A percentile compares a stretch with the other conserved stretches of the same genome.
Evolutionary conservation across 2,797 vertebrate species (phyloP).

Genomic region (Clarias platycephalus): DNA sequence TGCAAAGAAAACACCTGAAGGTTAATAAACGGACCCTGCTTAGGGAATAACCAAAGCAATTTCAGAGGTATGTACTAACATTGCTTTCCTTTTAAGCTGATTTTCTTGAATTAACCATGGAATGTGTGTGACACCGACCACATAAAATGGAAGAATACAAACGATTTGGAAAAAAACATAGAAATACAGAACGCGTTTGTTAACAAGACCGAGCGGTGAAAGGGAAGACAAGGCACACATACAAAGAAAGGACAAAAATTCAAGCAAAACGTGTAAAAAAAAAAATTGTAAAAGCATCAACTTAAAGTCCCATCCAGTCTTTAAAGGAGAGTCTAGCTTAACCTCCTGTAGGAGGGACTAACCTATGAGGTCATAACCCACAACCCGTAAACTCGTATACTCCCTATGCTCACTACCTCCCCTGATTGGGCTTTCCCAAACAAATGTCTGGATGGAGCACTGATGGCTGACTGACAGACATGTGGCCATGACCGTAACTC

Average conservation of each 20-base stretch:
- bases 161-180: conserved; percentile 40
- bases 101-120: conserved; percentile 33
- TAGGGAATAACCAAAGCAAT: conserved; percentile 45
- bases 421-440: conserved; percentile 57
- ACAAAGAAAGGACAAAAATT: conserved; percentile 46
- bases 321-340: conserved; percentile 20
- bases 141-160: conserved; percentile 47
- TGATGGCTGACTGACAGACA: conserved; percentile 65
- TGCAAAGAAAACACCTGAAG: conserved; percentile 53
- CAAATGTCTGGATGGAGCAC: conserved; percentile 61
- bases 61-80: conserved; percentile 19
- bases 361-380: conserved; percentile 25
- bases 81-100: conserved; percentile 18
- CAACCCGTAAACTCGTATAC: conserved; percentile 27
- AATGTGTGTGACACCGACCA: conserved; percentile 44
- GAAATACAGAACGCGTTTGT: conserved; percentile 34
- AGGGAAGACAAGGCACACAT: conserved; percentile 48
- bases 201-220: conserved; percentile 42
- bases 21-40: conserved; percentile 48
- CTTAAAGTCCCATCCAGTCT: conserved; percentile 55
- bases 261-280: conserved; percentile 52
- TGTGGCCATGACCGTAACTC: conserved; percentile 61
- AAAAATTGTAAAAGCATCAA: conserved; percentile 47
- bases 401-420: conserved; percentile 34
- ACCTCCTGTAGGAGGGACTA: conserved; percentile 24